Evolutionary conservation across 2,888 invertebrate species (phyloP).

Genomic region (Noctuana brunneofusca): DNA sequence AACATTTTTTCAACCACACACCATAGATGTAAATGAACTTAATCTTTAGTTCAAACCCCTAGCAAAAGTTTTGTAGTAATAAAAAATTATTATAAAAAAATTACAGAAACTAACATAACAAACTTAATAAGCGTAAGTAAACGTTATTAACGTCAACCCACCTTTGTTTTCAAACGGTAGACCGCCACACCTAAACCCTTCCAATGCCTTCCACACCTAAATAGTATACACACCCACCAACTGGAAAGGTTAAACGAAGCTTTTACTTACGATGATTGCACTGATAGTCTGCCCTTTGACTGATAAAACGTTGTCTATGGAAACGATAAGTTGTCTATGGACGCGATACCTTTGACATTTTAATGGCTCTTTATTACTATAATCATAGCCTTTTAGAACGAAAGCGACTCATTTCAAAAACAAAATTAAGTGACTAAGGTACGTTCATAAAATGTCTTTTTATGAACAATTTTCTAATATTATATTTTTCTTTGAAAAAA

Average conservation of each 20-base stretch:
- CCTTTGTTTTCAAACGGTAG: slow-evolving; percentile 9
- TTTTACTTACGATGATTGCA: slow-evolving; percentile 17
- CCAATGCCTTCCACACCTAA: slow-evolving; percentile 13
- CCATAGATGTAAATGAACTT: too few species aligned
- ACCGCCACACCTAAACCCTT: slow-evolving; percentile 10
- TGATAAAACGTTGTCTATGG: slow-evolving; percentile 12
- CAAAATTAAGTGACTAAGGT: too few species aligned
- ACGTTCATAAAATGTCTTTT: too few species aligned
- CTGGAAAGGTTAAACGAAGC: slow-evolving; percentile 43
- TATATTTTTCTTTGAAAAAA: too few species aligned
- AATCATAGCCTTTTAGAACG: too few species aligned
- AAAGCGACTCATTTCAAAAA: too few species aligned
- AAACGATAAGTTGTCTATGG: background rate
- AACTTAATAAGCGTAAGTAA: background rate
- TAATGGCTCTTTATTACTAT: background rate
- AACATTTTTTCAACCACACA: too few species aligned
- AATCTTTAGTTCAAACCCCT: too few species aligned
- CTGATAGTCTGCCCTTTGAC: background rate
- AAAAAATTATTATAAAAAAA: too few species aligned
- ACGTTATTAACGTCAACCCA: background rate
- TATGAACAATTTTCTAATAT: too few species aligned
- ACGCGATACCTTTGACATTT: background rate
- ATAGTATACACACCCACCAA: slow-evolving; percentile 41
- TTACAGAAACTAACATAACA: background rate
- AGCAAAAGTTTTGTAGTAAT: too few species aligned